These are phyloP conservation scores for Dromas ardeola DNA, from an alignment of 2,113 vertebrate species.

Conservation along the genomic window DNA sequence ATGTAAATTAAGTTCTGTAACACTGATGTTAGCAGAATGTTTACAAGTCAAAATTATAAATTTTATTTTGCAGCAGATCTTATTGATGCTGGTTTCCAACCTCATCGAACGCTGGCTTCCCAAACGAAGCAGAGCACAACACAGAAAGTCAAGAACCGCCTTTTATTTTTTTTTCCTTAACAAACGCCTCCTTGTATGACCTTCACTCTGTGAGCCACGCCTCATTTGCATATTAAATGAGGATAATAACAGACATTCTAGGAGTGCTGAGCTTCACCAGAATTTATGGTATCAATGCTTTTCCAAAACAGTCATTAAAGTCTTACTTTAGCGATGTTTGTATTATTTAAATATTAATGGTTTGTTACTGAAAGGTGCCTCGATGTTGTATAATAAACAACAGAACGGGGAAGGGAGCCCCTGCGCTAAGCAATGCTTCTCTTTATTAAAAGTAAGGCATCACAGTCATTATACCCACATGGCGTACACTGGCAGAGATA, in stretches of 20 bases:
- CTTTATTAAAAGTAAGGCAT: neutral
- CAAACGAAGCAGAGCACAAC: neutral
- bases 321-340: neutral
- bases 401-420: neutral
- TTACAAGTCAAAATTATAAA: neutral
- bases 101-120: neutral
- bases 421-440: neutral
- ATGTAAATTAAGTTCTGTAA: neutral
- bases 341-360: neutral
- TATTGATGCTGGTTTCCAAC: neutral
- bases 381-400: neutral
- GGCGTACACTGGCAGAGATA: neutral
- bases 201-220: neutral
- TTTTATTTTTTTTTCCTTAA: neutral
- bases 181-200: neutral
- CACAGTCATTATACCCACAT: accelerated
- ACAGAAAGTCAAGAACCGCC: neutral
- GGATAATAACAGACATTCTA: conserved; percentile 44
- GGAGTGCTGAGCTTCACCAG: conserved; percentile 5
- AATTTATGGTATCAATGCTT: conserved; percentile 13
- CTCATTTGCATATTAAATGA: conserved; percentile 52
- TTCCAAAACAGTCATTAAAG: conserved; percentile 1
- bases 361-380: neutral
- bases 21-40: neutral
- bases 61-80: neutral